These are phyloP conservation scores for Rhaphigaster nebulosa DNA, from an alignment of 2,888 invertebrate genomes.

Conservation along the genomic window DNA sequence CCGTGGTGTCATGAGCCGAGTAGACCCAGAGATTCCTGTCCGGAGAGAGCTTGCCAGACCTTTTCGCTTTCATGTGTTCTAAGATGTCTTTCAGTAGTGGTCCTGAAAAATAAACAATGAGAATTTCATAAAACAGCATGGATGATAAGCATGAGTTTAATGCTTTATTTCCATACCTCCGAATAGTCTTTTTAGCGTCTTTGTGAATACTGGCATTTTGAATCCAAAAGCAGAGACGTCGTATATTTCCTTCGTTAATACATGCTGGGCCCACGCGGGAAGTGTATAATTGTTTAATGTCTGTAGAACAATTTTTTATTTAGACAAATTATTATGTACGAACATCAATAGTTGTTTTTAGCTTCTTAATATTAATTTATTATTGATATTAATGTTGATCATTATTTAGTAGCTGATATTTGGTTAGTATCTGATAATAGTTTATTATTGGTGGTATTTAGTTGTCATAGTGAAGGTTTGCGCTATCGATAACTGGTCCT, in stretches of 20 bases:
- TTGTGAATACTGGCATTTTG: conserved; percentile 68
- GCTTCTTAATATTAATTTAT: neutral
- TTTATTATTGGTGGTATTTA: too few species aligned
- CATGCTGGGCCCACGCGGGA: conserved; percentile 77
- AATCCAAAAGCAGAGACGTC: conserved; percentile 76
- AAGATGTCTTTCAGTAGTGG: conserved; percentile 65
- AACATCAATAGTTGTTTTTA: too few species aligned
- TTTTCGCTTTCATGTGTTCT: conserved; percentile 61
- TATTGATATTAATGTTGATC: too few species aligned
- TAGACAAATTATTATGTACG: conserved; percentile 10
- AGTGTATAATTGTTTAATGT: conserved; percentile 68
- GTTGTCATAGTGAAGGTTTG: too few species aligned
- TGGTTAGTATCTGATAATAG: too few species aligned
- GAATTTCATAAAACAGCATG: too few species aligned
- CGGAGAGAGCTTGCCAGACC: conserved; percentile 34
- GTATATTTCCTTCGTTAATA: conserved; percentile 77
- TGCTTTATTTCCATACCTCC: conserved; percentile 67
- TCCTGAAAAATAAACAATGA: conserved; percentile 60
- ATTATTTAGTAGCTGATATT: too few species aligned
- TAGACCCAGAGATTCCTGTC: conserved; percentile 76
- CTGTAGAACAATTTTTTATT: neutral
- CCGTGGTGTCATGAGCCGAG: conserved; percentile 81
- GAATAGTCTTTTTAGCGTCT: conserved; percentile 69
- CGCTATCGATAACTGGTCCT: too few species aligned
- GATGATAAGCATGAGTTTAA: neutral